Evolutionary conservation across 2,113 vertebrate genomes (phyloP).

Genomic region (Mionectes macconnelli): DNA sequence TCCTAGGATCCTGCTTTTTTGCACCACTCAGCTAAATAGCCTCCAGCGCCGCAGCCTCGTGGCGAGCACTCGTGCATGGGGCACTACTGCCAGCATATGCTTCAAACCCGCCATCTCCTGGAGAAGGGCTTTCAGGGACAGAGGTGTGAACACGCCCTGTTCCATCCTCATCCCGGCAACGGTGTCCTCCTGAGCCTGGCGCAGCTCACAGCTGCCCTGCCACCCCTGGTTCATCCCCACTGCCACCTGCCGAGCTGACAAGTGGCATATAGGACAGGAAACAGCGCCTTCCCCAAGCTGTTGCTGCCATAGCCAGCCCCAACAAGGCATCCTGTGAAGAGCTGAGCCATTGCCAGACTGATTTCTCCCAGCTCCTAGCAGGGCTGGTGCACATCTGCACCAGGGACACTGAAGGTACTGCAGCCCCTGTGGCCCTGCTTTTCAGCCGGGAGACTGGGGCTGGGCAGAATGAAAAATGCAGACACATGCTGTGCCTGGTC

Average conservation of each 20-base stretch:
- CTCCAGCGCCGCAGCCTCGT: background rate
- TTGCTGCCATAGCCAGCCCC: background rate
- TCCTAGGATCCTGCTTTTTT: background rate
- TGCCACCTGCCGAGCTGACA: background rate
- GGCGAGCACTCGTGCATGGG: background rate
- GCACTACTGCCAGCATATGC: background rate
- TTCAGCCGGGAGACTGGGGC: background rate
- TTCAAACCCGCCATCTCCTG: background rate
- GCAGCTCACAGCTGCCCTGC: background rate
- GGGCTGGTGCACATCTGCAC: background rate
- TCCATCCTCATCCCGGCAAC: background rate
- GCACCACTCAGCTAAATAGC: background rate
- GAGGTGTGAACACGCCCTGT: background rate
- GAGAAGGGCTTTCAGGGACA: background rate
- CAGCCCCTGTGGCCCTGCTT: background rate
- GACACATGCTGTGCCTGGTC: background rate
- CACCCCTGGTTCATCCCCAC: background rate
- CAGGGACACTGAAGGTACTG: background rate
- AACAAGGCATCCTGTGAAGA: rapidly evolving
- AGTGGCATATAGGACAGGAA: background rate
- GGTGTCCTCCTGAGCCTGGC: background rate
- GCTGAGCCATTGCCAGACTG: background rate
- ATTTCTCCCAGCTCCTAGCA: background rate
- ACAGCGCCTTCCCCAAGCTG: background rate
- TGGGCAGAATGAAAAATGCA: background rate